Conservation (phyloP, 2,888 invertebrate species). For the Dione vanillae region DNA sequence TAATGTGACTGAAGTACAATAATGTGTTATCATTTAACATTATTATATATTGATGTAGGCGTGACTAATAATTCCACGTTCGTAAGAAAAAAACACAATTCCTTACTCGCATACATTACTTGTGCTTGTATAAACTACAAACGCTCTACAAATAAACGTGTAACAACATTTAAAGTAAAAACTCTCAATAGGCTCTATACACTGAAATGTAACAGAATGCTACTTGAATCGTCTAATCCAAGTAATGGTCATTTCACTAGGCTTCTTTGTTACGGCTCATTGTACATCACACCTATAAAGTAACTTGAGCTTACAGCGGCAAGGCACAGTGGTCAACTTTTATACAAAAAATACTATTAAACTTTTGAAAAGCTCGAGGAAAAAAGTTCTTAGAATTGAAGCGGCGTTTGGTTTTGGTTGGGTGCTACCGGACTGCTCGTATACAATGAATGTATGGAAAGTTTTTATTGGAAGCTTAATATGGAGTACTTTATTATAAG, state of each 20-base stretch:
- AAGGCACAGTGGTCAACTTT: conserved; percentile 31
- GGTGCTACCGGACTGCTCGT: not conserved
- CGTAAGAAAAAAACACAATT: not conserved
- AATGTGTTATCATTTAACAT: not conserved
- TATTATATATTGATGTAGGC: not conserved
- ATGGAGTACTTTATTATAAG: conserved; percentile 9
- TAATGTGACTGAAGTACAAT: not conserved
- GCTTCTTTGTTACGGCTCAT: conserved; percentile 40
- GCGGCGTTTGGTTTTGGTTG: conserved; percentile 19
- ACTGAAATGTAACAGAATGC: conserved; percentile 33
- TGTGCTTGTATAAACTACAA: conserved; percentile 1
- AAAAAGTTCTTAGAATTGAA: conserved; percentile 41
- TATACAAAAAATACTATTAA: conserved; percentile 39
- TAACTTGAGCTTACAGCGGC: conserved; percentile 42
- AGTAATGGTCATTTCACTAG: conserved; percentile 41
- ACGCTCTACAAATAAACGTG: conserved; percentile 2
- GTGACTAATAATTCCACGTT: not conserved
- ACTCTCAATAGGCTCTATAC: conserved; percentile 7
- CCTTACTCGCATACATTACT: not conserved
- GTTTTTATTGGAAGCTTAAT: not conserved
- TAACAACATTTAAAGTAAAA: conserved; percentile 17
- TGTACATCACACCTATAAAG: conserved; percentile 49
- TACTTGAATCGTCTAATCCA: conserved; percentile 32
- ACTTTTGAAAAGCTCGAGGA: conserved; percentile 30
- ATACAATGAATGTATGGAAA: not conserved